Evolutionary conservation across 2,888 invertebrate genomes (phyloP), one percentile per base, ranked within the genome.

Genomic region (Stenurella melanura): DNA sequence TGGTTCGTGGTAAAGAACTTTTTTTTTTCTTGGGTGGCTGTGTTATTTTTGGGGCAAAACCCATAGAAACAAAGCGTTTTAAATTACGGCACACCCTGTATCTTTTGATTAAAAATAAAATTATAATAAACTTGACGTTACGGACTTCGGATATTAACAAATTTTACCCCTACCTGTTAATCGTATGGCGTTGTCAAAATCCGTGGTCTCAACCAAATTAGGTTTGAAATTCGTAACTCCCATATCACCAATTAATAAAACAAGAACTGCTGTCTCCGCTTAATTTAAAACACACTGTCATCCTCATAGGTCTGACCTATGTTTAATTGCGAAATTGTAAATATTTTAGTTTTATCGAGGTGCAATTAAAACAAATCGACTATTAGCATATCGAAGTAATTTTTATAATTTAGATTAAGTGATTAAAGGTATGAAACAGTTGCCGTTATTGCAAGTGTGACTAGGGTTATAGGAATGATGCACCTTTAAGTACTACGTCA

Each of bases 171-270:
- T 76, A 83, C 83, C 83, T 71, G 83, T 82, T 26, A 79, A 56
- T 56, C 71, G 60, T 9, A 83, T 42, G 0, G 83, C 83, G 34
- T 71, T 78, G 57, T 82, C 83, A 73, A 83, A 81, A 76, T 82
- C 82, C 1, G 78, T 69, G 1, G 58, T 61, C 38, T 80, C 78
- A 6, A 18, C 17, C 0, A 69, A 64, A 72, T 61, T 61, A 1
- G 70, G 17, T 57, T 73, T 78, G 5, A 19, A 21, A 18, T 42
- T 70, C 19, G 3, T n/a, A 21, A 18, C 61, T n/a, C 17, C 60
- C 70, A 70, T 70, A 21, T 17, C 21, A 60, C 7, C 18, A 42
- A 19, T 21, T 18, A 21, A 58, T 15, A 58, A 18, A 1, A 58
- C 19, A 21, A 58, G 11, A 11, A 58, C 58, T 58, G 58, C 21